Conservation (phyloP, 2,888 invertebrate genomes). For the Lasioglossum villosulum region DNA sequence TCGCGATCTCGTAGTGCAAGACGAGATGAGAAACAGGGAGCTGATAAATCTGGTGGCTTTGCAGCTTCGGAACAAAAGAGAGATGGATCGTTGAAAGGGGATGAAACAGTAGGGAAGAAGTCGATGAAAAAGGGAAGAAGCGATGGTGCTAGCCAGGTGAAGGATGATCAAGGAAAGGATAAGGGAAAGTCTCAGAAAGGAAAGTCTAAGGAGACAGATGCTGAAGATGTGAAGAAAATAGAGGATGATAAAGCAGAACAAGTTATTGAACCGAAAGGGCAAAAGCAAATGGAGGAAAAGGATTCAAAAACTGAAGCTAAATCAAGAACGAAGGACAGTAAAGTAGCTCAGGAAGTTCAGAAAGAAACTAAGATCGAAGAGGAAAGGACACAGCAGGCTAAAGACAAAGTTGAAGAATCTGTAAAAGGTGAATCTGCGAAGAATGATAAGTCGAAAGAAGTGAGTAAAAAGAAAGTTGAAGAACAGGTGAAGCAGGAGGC, state of each 20-base stretch:
- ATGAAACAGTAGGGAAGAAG: constrained; percentile 24
- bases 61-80: constrained; percentile 36
- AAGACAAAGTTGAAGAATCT: neutral
- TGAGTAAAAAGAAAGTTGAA: neutral
- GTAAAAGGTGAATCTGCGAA: neutral
- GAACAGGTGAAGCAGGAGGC: constrained; percentile 11
- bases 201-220: constrained; percentile 31
- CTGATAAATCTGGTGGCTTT: constrained; percentile 27
- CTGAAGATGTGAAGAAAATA: neutral
- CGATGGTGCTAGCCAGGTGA: neutral
- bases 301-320: constrained; percentile 32
- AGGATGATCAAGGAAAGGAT: constrained; percentile 13
- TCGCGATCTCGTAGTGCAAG: constrained; percentile 79
- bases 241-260: neutral
- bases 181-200: constrained; percentile 34
- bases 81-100: neutral
- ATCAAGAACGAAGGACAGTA: constrained; percentile 21
- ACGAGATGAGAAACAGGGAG: constrained; percentile 48
- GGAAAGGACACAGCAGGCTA: neutral
- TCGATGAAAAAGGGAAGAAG: neutral
- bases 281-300: constrained; percentile 33
- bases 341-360: neutral
- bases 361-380: constrained; percentile 1
- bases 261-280: constrained; percentile 24
- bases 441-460: neutral